A percentile compares a stretch with the other conserved stretches of the same genome.
These are phyloP conservation scores for Ia io DNA, from an alignment of 2,113 vertebrate species.

Conservation along the genomic window DNA sequence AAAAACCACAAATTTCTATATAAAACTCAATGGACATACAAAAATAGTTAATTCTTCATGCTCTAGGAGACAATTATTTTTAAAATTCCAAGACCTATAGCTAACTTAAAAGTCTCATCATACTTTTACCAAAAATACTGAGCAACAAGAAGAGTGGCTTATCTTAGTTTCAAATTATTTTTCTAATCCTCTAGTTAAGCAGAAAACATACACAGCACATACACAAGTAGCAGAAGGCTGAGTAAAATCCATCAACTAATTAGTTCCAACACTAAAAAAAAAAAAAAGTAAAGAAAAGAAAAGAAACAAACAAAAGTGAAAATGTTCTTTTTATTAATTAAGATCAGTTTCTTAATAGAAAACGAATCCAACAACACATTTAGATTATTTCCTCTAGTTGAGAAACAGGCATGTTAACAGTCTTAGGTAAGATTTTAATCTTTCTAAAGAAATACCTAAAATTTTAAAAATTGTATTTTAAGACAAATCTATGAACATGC, in stretches of 20 bases:
- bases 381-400: conserved; percentile 23
- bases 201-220: conserved; percentile 9
- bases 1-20: conserved; percentile 21
- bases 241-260: conserved; percentile 22
- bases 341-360: conserved; percentile 46
- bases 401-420: conserved; percentile 10
- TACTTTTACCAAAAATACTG: conserved; percentile 30
- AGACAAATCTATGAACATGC: neutral
- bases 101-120: neutral
- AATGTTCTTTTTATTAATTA: neutral
- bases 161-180: conserved; percentile 31
- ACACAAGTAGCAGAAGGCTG: neutral
- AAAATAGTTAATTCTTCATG: conserved; percentile 35
- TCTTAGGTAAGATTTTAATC: neutral
- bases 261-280: neutral
- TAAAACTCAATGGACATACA: conserved; percentile 5
- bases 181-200: neutral
- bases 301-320: neutral
- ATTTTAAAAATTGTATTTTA: neutral
- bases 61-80: conserved; percentile 28
- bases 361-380: conserved; percentile 11
- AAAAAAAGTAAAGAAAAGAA: neutral
- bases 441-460: neutral
- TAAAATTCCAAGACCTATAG: neutral
- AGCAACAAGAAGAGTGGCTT: conserved; percentile 10